Base-by-base conservation (phyloP, 37 sponge, comb jelly and placozoan species). In the Spongia lamella region DNA sequence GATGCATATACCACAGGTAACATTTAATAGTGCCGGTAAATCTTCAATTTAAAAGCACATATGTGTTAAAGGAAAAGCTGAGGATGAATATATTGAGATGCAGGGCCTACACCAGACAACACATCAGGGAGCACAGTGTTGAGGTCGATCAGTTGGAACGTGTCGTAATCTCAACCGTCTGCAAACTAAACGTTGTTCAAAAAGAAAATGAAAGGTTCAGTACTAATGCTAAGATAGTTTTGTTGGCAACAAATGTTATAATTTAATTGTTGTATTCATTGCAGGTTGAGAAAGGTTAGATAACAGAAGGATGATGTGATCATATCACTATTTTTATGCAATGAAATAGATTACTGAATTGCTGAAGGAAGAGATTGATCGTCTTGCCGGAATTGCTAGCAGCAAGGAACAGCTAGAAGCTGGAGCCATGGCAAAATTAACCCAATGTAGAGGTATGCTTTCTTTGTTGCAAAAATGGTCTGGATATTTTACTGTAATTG, bases 1-100 rank as follows among this genome's bases (percentile, higher is more conserved):
- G 58, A 72, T 85, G 25, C 67, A 85, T 38, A 65, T 69, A 33
- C 74, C 86, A 34, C 86, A 78, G 65, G 86, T 79, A 43, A 26
- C 49, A 49, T 2, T n/a, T 38, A 25, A 7, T n/a, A n/a, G n/a
- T n/a, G n/a, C n/a, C n/a, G n/a, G n/a, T n/a, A n/a, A n/a, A n/a
- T n/a, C n/a, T n/a, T n/a, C n/a, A n/a, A n/a, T n/a, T n/a, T n/a
- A n/a, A n/a, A n/a, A n/a, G n/a, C n/a, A n/a, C n/a, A n/a, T n/a
- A n/a, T n/a, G n/a, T n/a, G n/a, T 26, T 59, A 36, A 56, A 85
- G 86, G 71, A 78, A n/a, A 70, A 73, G 49, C 34, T 85, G 5
- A 39, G 74, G 9, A 79, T 85, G 79, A 79, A 85, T 36, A 66
- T 67, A n/a, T 73, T 85, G 19, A 22, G 74, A 1, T 78, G 79